Evolutionary conservation across 53 echinoderm and acorn worm species (phyloP), one percentile per base, ranked within the genome.

Genomic region (Apostichopus leukothele): DNA sequence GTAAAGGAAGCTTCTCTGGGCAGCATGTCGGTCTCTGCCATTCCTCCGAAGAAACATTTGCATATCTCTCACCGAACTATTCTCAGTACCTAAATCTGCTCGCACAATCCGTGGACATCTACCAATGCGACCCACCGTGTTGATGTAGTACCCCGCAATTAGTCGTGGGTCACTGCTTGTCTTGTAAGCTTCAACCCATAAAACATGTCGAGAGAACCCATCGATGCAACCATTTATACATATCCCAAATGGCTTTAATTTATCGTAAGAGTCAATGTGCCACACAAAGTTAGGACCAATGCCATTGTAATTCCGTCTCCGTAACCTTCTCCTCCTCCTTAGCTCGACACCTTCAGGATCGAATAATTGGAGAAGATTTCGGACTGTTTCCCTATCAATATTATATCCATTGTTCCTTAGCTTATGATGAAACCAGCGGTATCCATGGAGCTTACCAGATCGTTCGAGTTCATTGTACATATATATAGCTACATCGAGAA

Each of bases 181-280:
- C 12, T 73, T 18, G 85, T 86, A 76, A 5, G 83, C 83, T 23
- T 92, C 75, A 8, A 55, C 26, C 92, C 90, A 92, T 1, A 92
- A 27, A 67, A 92, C 61, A 78, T 83, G 11, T 18, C 92, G 75
- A 9, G 92, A 92, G 80, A 86, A 89, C 5, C 86, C 89, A 60
- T 89, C 92, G 50, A 74, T 74, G 74, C 50, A 26, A 25, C 68
- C 76, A 20, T 51, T 76, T 9, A 75, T 75, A n/a, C 5, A 90
- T 11, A 90, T 90, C n/a, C 92, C 92, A 52, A 78, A 92, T 1
- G 88, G 92, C 27, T 83, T 90, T 18, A 92, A 53, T 51, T 92
- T 88, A 52, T 92, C 88, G n/a, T 90, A 90, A 0, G 88, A 92
- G 21, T 90, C 92, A 0, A 92, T 77, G 73, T 90, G 88, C 92